A percentile compares a stretch with the other conserved stretches of the same genome.
These are phyloP conservation scores for Pangasius macronema DNA, from an alignment of 2,797 vertebrate species.

Conservation along the genomic window DNA sequence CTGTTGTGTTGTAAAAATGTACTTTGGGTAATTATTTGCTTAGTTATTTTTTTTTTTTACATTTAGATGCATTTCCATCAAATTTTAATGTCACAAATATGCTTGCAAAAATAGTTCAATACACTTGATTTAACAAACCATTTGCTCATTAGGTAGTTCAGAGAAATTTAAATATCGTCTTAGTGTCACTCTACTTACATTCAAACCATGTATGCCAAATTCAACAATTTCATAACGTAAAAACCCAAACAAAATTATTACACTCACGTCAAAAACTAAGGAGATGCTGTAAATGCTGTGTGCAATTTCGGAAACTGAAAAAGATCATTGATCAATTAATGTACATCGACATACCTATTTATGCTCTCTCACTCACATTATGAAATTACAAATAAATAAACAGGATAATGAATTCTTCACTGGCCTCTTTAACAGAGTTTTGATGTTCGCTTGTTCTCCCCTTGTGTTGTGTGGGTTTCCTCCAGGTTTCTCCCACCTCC, in stretches of 20 bases:
- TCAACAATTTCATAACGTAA: neutral
- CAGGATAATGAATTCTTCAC: neutral
- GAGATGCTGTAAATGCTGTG: neutral
- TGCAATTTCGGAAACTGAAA: slow-evolving; percentile 27
- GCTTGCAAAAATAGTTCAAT: neutral
- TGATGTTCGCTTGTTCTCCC: neutral
- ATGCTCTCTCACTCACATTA: neutral
- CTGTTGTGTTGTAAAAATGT: neutral
- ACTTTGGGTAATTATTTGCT: neutral
- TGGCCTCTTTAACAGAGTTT: neutral
- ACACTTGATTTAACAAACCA: slow-evolving; percentile 2
- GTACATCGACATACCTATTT: neutral
- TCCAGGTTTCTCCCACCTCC: neutral
- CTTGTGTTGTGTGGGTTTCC: neutral
- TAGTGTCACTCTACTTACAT: slow-evolving; percentile 9
- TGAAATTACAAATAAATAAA: slow-evolving; percentile 44
- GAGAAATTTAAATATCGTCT: slow-evolving; percentile 11
- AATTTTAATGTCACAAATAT: neutral
- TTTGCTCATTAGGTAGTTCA: slow-evolving; percentile 24
- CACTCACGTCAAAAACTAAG: slow-evolving; percentile 8
- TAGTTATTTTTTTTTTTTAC: neutral
- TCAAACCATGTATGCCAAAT: neutral
- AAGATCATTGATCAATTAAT: neutral
- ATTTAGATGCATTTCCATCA: slow-evolving; percentile 2
- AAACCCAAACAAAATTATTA: neutral